Base-by-base conservation (phyloP, 2,113 vertebrate species). In the Uropsilus gracilis region DNA sequence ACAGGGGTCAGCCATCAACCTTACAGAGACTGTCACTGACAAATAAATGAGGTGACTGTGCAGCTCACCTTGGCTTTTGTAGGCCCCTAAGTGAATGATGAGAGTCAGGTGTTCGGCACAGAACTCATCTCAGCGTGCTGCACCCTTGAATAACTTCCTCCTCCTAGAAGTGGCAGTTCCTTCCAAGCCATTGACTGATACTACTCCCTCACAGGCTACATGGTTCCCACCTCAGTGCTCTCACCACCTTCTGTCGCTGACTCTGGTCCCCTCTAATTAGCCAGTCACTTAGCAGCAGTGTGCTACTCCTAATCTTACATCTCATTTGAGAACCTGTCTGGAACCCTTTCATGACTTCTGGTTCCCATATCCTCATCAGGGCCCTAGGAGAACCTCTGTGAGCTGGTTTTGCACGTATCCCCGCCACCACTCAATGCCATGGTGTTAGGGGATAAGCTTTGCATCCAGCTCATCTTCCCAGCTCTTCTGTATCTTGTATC, bases 11-110 rank as follows among this genome's bases (percentile, higher is more conserved):
- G 17, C 34, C 18, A 39, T 2, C 0, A n/a, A 5, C 3, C 1
- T 12, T 5, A 39, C 2, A 72, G 61, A 66, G 24, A 28, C 18
- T 71, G 18, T 6, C 28, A 42, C n/a, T 39, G n/a, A 5, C 0
- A 2, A 30, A 13, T 30, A 2, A 12, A 17, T 1, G 20, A 59
- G 39, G 55, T 0, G 2, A 6, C 4, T 0, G 1, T 18, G 13
- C 2, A 4, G 10, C 3, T 53, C 34, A 30, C 17, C 10, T 2
- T 4, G 0, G 3, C n/a, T 34, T 26, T 37, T 22, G 32, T 30
- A n/a, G 22, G 82, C 42, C 48, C 12, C 18, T 22, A n/a, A 37
- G 39, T 13, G 73, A 39, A 1, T 1, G 16, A n/a, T 10, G 24
- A 17, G 17, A 34, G 11, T 7, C 0, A 2, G 13, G 34, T 8